Evolutionary conservation across 2,888 invertebrate genomes (phyloP).

Genomic region (Rhyacophila evoluta): DNA sequence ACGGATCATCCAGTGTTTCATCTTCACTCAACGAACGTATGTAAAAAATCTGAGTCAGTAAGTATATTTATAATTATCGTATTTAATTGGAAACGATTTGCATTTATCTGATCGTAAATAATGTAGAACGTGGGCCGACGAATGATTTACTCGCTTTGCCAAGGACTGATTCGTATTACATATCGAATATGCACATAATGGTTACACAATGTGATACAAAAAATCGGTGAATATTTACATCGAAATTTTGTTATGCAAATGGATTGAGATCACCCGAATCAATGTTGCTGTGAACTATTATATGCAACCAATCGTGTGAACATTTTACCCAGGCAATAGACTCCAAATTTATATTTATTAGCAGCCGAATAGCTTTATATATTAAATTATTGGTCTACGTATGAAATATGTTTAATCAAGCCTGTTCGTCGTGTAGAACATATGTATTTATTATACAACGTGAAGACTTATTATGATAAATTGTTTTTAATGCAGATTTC

Average conservation of each 20-base stretch:
- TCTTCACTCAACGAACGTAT: neutral
- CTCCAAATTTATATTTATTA: too few relatives aligned
- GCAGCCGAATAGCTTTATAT: too few relatives aligned
- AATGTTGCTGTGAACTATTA: neutral
- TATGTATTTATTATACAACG: too few relatives aligned
- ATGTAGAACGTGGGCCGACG: neutral
- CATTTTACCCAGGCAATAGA: too few relatives aligned
- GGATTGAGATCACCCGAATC: neutral
- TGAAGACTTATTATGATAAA: too few relatives aligned
- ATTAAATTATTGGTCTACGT: too few relatives aligned
- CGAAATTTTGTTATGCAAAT: slow-evolving; percentile 2
- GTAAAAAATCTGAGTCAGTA: neutral
- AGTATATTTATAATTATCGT: slow-evolving; percentile 1
- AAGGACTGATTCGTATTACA: neutral
- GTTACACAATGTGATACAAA: neutral
- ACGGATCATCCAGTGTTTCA: neutral
- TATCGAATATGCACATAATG: neutral
- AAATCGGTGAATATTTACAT: neutral
- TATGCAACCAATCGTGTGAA: neutral
- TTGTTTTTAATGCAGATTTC: too few relatives aligned
- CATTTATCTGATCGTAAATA: slow-evolving; percentile 22
- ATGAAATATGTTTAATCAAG: too few relatives aligned
- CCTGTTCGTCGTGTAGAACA: too few relatives aligned
- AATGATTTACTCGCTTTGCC: neutral
- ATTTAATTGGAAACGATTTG: slow-evolving; percentile 19